Percentiles rank a stretch among this genome's conserved stretches.
These are phyloP conservation scores for Diacarnus erythraeanus DNA, from an alignment of 37 sponge, comb jelly and placozoan genomes.

Conservation along the genomic window DNA sequence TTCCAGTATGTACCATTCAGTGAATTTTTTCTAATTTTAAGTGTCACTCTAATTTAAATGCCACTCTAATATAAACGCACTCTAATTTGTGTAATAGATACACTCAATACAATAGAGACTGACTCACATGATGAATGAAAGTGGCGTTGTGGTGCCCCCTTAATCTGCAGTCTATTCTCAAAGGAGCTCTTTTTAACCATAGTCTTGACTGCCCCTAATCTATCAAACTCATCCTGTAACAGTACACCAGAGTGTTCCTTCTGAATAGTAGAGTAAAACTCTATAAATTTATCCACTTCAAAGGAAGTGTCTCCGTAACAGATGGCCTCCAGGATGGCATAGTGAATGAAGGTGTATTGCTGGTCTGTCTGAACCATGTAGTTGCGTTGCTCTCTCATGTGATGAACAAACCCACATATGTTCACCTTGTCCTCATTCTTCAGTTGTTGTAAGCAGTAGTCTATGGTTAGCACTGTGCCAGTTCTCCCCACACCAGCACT, in stretches of 20 bases:
- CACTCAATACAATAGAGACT: neutral
- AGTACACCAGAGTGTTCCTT: neutral
- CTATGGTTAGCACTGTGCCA: slow-evolving; percentile 68
- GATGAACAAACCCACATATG: slow-evolving; percentile 52
- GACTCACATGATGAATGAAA: slow-evolving; percentile 27
- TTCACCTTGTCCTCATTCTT: slow-evolving; percentile 45
- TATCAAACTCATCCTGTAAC: slow-evolving; percentile 39
- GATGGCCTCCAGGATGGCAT: slow-evolving; percentile 78
- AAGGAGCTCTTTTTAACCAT: slow-evolving; percentile 48
- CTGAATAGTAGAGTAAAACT: slow-evolving; percentile 6
- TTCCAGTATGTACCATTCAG: neutral
- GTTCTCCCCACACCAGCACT: slow-evolving; percentile 85
- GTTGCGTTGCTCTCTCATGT: slow-evolving; percentile 67
- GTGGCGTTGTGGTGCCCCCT: slow-evolving; percentile 20
- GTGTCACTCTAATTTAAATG: neutral
- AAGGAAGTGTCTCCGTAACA: slow-evolving; percentile 64
- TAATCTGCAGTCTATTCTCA: slow-evolving; percentile 21
- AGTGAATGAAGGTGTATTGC: slow-evolving; percentile 82
- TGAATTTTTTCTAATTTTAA: neutral
- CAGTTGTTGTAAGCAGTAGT: slow-evolving; percentile 64
- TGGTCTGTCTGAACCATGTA: slow-evolving; percentile 81
- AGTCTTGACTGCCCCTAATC: slow-evolving; percentile 37
- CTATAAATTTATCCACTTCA: slow-evolving; percentile 15
- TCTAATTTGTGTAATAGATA: neutral
- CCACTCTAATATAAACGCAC: neutral